phyloP scores from a whole-genome alignment of 2,888 invertebrate species.

The Lamproptera curius region DNA sequence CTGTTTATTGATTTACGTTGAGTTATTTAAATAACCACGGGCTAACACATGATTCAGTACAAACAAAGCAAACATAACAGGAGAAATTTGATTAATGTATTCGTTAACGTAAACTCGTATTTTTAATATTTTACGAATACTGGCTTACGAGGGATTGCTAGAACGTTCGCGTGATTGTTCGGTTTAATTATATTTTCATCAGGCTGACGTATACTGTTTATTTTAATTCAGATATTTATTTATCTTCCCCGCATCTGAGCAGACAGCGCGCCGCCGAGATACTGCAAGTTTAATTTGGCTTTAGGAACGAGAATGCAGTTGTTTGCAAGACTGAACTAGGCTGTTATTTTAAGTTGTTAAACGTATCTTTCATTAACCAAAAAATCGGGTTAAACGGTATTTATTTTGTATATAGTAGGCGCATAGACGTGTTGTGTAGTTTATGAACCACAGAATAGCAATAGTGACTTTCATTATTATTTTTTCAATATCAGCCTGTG shows the following conservation, averaged over 20 bases:
- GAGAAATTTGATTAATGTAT: conserved; percentile 28
- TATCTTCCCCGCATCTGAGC: conserved; percentile 21
- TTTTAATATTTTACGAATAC: conserved; percentile 18
- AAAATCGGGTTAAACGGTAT: too few relatives aligned
- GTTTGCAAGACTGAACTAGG: too few relatives aligned
- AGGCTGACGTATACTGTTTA: conserved; percentile 5
- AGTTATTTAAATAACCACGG: conserved; percentile 21
- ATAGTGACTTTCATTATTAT: too few relatives aligned
- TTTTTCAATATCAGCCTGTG: too few relatives aligned
- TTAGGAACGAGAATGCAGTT: too few relatives aligned
- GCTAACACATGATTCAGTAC: conserved; percentile 22
- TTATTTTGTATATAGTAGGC: too few relatives aligned
- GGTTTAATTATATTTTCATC: conserved; percentile 9
- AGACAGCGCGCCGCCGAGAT: conserved; percentile 32
- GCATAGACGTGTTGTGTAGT: too few relatives aligned
- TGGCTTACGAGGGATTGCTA: conserved; percentile 10
- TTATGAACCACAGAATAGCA: too few relatives aligned
- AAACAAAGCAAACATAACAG: conserved; percentile 24
- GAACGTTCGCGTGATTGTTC: conserved; percentile 6
- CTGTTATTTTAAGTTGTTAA: too few relatives aligned
- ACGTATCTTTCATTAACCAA: too few relatives aligned
- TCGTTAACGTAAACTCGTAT: conserved; percentile 27
- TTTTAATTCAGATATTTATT: conserved; percentile 5
- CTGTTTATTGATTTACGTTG: conserved; percentile 22
- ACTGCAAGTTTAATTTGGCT: too few relatives aligned